Evolutionary conservation across 2,113 vertebrate species (phyloP), one percentile per base, ranked within the genome.

Genomic region (Nerophis ophidion): DNA sequence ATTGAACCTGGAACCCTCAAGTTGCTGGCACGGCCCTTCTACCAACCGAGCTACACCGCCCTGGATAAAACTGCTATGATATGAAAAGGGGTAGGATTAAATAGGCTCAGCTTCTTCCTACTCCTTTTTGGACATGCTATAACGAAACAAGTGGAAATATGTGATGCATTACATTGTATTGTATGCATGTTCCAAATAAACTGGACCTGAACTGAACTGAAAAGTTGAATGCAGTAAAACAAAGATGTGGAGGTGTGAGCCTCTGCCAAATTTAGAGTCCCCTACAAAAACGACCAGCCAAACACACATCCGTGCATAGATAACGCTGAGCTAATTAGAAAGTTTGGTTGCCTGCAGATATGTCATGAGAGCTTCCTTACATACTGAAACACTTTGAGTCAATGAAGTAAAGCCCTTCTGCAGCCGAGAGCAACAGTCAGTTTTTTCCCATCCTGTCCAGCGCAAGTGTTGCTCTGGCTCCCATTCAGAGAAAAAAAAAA

Each of bases 301-400:
- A 57, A 65, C 47, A 65, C 3, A 50, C 16, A 44, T 6, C 2
- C 4, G 54, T 8, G 48, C 38, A 54, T 26, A 26, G 19, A 26
- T 5, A 62, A 66, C 17, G 15, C 61, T 61, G 33, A 50, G 65
- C 52, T 13, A 66, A 83, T 78, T 71, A 68, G 48, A 62, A 33
- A 10, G 38, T 51, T 52, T 50, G 44, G 61, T 48, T 48, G 19
- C 61, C 51, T 48, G 49, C 17, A 44, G 63, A 53, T 36, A 67
- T 51, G 47, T 35, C 49, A 15, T 5, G 52, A 9, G 45, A 53
- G 45, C 49, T 57, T 14, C 48, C 2, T 0, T 64, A 53, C 42
- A 67, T 52, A 46, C 8, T 47, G 34, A 71, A 36, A 57, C 26
- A 44, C 3, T 14, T 35, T 15, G 6, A 61, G 52, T 42, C 46